Conservation (phyloP, 2,888 invertebrate genomes). For the Carcina quercana region DNA sequence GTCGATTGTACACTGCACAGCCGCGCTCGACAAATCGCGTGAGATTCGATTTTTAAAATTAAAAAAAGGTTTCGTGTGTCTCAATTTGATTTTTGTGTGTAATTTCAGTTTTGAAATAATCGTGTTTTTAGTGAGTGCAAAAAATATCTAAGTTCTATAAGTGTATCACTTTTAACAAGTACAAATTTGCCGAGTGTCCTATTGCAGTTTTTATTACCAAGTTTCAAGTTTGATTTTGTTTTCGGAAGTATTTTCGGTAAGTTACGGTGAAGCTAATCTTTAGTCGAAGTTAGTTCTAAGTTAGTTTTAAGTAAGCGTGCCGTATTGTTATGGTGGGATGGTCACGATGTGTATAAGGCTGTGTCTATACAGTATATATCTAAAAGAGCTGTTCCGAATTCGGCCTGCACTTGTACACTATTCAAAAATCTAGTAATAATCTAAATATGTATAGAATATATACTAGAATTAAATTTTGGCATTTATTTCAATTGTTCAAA, state of each 20-base stretch:
- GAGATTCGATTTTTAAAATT: constrained; percentile 15
- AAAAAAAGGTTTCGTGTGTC: constrained; percentile 8
- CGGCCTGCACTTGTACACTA: too few relatives aligned
- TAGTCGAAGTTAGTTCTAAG: constrained; percentile 11
- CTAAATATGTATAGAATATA: too few relatives aligned
- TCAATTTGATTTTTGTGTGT: constrained; percentile 9
- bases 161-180: constrained; percentile 1
- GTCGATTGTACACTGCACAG: constrained; percentile 34
- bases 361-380: background rate
- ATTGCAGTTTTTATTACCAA: constrained; percentile 21
- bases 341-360: constrained; percentile 6
- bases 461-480: too few relatives aligned
- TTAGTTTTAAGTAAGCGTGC: constrained; percentile 26
- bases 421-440: too few relatives aligned
- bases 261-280: constrained; percentile 25
- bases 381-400: too few relatives aligned
- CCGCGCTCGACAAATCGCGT: constrained; percentile 20
- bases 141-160: background rate
- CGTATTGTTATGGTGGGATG: constrained; percentile 4
- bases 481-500: too few relatives aligned
- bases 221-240: constrained; percentile 6
- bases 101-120: constrained; percentile 4
- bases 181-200: constrained; percentile 12
- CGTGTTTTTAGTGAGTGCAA: constrained; percentile 11
- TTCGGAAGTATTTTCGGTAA: constrained; percentile 39